Evolutionary conservation across 2,888 invertebrate species (phyloP).

Genomic region (Gymnosoma rotundatum): DNA sequence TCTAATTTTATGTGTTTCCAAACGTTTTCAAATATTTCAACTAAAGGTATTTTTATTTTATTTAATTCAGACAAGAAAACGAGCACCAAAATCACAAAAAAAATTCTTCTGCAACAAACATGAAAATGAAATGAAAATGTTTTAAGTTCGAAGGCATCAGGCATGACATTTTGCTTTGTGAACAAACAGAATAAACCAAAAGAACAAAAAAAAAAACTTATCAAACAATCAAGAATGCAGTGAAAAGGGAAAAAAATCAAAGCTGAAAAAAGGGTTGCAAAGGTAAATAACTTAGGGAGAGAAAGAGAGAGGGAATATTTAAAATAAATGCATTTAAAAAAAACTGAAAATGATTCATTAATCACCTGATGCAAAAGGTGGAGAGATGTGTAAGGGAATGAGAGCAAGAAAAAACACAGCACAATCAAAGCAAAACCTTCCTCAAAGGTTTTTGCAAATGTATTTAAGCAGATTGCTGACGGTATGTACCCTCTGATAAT

Average conservation of each 20-base stretch:
- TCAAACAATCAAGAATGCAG: constrained; percentile 42
- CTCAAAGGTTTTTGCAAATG: constrained; percentile 31
- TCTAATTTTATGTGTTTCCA: constrained; percentile 59
- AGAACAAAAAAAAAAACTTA: neutral
- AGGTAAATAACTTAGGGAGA: constrained; percentile 17
- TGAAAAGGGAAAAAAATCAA: constrained; percentile 53
- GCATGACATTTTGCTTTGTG: constrained; percentile 64
- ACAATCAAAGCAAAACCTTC: constrained; percentile 13
- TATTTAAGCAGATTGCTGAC: constrained; percentile 32
- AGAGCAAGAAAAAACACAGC: neutral
- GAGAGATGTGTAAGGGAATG: neutral
- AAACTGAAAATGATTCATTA: constrained; percentile 4
- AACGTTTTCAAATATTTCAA: constrained; percentile 61
- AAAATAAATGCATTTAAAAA: too few species aligned
- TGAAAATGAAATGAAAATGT: constrained; percentile 60
- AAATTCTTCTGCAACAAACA: constrained; percentile 34
- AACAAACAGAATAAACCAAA: neutral
- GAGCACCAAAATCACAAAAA: constrained; percentile 9
- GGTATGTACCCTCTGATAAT: constrained; percentile 31
- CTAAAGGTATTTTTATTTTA: constrained; percentile 56
- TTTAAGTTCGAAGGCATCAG: constrained; percentile 60
- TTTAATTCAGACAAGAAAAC: constrained; percentile 31
- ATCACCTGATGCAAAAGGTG: neutral
- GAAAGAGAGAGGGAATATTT: neutral
- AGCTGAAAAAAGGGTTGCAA: constrained; percentile 41